Evolutionary conservation across 2,888 invertebrate genomes (phyloP).

Genomic region (Sisyra terminalis): DNA sequence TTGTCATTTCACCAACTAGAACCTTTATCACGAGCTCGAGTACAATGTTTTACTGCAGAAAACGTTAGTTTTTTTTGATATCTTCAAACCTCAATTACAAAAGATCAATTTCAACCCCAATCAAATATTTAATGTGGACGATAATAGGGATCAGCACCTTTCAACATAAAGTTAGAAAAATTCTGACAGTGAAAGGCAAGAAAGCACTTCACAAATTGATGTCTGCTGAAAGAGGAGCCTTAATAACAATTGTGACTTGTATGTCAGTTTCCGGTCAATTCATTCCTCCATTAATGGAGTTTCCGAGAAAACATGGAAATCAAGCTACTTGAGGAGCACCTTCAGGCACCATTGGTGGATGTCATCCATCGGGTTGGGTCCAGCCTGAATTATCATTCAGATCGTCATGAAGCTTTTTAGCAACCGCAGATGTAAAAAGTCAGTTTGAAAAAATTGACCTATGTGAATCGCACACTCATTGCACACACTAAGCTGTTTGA

Average conservation of each 20-base stretch:
- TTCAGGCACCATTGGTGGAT: conserved; percentile 15
- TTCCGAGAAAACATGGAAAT: conserved; percentile 17
- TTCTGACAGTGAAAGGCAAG: conserved; percentile 16
- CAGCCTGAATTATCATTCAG: no score
- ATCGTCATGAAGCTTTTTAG: no score
- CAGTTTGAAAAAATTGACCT: no score
- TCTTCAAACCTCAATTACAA: conserved; percentile 14
- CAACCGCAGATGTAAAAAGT: no score
- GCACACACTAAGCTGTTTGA: no score
- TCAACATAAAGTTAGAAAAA: conserved; percentile 13
- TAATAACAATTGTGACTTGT: conserved; percentile 16
- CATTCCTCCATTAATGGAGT: conserved; percentile 21
- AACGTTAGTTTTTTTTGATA: conserved; percentile 16
- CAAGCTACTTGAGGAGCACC: conserved; percentile 18
- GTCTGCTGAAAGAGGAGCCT: conserved; percentile 15
- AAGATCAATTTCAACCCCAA: conserved; percentile 14
- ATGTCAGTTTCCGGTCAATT: conserved; percentile 18
- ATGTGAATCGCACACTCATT: no score
- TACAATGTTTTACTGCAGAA: conserved; percentile 17
- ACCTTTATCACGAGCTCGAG: conserved; percentile 15
- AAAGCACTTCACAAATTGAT: conserved; percentile 16
- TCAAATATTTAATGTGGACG: conserved; percentile 17
- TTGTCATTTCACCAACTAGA: conserved; percentile 17
- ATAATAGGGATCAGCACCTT: conserved; percentile 16
- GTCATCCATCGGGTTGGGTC: conserved; percentile 20